A percentile compares a stretch with the other conserved stretches of the same genome.
Conservation (phyloP, 2,113 vertebrate genomes). For the Stegostoma tigrinum region DNA sequence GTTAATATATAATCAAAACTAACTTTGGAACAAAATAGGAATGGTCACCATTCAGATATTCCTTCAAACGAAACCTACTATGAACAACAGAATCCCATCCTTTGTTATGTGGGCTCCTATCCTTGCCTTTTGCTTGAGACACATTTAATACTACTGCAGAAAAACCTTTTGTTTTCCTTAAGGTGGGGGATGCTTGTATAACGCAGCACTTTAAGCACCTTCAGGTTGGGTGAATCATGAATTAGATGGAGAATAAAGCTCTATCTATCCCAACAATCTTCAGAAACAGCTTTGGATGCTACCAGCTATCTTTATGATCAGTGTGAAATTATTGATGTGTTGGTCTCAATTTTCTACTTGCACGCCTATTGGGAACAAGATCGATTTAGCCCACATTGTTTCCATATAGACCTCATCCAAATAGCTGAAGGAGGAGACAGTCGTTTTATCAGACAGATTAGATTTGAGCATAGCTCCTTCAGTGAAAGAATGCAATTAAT, state of each 20-base stretch:
- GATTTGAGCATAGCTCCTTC: not conserved
- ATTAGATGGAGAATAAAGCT: not conserved
- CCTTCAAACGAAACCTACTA: not conserved
- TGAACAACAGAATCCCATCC: not conserved
- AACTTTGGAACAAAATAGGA: not conserved
- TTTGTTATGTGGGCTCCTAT: not conserved
- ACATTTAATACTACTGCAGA: not conserved
- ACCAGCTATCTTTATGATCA: not conserved
- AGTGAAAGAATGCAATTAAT: not conserved
- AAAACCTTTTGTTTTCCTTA: not conserved
- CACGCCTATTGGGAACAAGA: not conserved
- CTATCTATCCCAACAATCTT: not conserved
- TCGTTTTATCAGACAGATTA: not conserved
- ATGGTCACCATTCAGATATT: not conserved
- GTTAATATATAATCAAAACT: not conserved
- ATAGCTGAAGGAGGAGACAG: not conserved
- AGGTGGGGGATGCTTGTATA: not conserved
- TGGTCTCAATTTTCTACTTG: not conserved
- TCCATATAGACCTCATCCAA: not conserved
- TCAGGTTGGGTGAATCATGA: not conserved
- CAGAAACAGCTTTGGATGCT: not conserved
- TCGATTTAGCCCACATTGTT: not conserved
- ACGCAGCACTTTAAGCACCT: not conserved
- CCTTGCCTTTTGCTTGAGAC: not conserved
- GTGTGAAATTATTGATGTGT: not conserved